Base-by-base conservation (phyloP, 1,140 invertebrate species). In the Ceratitis capitata region DNA sequence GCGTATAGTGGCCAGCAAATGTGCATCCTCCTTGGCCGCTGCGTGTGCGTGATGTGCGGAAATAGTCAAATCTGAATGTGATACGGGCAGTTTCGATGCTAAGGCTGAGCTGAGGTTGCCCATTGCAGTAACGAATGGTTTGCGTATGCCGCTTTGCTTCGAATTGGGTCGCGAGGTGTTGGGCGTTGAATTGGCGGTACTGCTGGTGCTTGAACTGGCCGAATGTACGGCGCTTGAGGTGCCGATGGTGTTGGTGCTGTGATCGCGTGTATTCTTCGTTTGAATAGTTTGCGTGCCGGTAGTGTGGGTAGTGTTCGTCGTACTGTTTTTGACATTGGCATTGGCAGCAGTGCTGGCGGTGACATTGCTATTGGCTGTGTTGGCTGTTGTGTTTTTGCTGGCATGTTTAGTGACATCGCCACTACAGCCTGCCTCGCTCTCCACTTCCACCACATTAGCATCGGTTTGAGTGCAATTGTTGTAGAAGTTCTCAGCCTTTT, bases 1-100 rank as follows among this genome's bases (percentile, higher is more conserved):
- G 82, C 96, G 94, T 88, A 97, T 96, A 0, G 96, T 96, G 0
- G 96, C 95, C 16, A 96, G 89, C 10, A 97, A 92, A 92, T 97
- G 95, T 5, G 95, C 93, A 86, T 97, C 95, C 87, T 96, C 95
- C 90, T 95, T 96, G 0, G 87, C 86, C 26, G 86, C 51, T 19
- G 4, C 87, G 85, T 42, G 87, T 82, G 87, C 87, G 82, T 42
- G 35, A 35, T 87, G 87, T 82, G 89, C 83, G n/a, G 89, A 92
- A 16, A 92, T 84, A 7, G 89, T 89, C 2, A 90, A 90, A 58
- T 91, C 91, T 3, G 93, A 89, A 74, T 92, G 89, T 23, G 89
- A 90, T 61, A 88, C 88, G 84, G 89, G 89, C 87, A 91, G 86
- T 88, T 92, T 92, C 42, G 88, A 88, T 42, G 84, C 85, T 16